Base-by-base conservation (phyloP, 2,113 vertebrate genomes). In the Henicopernis longicauda region DNA sequence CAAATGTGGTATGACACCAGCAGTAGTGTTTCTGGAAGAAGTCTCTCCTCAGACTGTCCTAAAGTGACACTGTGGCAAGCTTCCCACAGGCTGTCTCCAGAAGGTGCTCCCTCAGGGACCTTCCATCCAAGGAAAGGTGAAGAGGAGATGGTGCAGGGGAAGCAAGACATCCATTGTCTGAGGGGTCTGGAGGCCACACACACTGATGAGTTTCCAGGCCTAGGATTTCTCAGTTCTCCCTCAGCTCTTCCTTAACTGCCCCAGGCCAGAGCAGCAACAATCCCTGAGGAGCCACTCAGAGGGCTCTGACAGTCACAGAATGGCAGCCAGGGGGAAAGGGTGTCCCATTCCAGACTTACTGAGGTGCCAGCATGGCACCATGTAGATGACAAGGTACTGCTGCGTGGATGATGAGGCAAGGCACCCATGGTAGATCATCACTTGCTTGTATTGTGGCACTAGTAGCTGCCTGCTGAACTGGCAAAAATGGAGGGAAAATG, bases 351-450 rank as follows among this genome's bases (percentile, higher is more conserved):
- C 18, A 2, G 0, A 9, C 14, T 44, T 7, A 16, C 19, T 20
- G 52, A 74, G 57, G 8, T 16, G 23, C 27, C 40, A 7, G 50
- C 45, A 49, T 1, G 2, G 66, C n/a, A 45, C 42, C 4, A 3
- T 0, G 1, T 2, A 22, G 49, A 12, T 8, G 4, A 13, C 13
- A 17, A 31, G 5, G 22, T 0, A 11, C 15, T 14, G 36, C 83
- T 9, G 18, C 34, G 3, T 0, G 3, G 15, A 38, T 1, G 0
- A 1, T 0, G 2, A 70, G 29, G 27, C 8, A n/a, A 54, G 11
- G 27, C 25, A 27, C 9, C 17, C 22, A 6, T 0, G 1, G 44
- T 55, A 40, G 29, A 17, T 7, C 1, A 1, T 8, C 0, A 0
- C 42, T 45, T 29, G 6, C 6, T 26, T 12, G 13, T 52, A 38